Evolutionary conservation across 2,888 invertebrate genomes (phyloP).

Genomic region (Molanna angustata): DNA sequence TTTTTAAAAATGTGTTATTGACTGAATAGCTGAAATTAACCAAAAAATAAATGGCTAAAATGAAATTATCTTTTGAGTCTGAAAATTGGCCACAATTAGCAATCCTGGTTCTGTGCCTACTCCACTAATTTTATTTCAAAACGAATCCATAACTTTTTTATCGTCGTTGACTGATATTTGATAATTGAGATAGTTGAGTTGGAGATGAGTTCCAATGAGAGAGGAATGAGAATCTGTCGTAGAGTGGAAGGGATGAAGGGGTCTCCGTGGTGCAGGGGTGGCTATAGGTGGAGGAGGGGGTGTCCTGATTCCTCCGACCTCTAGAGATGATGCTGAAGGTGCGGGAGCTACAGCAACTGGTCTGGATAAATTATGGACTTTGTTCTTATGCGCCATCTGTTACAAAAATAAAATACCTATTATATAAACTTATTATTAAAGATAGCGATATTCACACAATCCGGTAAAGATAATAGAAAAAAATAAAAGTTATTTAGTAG

Average conservation of each 20-base stretch:
- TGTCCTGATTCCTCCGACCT: neutral
- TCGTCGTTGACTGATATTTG: neutral
- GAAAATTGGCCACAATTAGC: too few species aligned
- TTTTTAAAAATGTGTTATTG: too few species aligned
- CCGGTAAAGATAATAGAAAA: neutral
- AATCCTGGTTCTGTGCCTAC: too few species aligned
- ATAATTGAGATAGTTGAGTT: slow-evolving; percentile 18
- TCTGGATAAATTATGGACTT: slow-evolving; percentile 40
- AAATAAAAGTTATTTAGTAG: neutral
- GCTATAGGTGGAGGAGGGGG: slow-evolving; percentile 8
- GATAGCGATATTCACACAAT: neutral
- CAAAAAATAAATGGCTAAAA: too few species aligned
- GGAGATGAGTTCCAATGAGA: slow-evolving; percentile 15
- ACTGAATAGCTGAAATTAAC: too few species aligned
- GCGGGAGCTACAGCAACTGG: neutral
- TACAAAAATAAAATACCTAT: neutral
- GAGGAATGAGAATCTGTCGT: slow-evolving; percentile 12
- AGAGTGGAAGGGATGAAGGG: slow-evolving; percentile 17
- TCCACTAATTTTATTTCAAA: too few species aligned
- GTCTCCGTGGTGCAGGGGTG: slow-evolving; percentile 25
- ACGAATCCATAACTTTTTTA: neutral
- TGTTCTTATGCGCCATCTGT: slow-evolving; percentile 39
- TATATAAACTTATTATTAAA: too few species aligned
- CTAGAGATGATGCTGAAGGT: neutral
- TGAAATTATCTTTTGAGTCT: too few species aligned